Conservation (phyloP, 2,888 invertebrate species). For the Gerris lacustris region DNA sequence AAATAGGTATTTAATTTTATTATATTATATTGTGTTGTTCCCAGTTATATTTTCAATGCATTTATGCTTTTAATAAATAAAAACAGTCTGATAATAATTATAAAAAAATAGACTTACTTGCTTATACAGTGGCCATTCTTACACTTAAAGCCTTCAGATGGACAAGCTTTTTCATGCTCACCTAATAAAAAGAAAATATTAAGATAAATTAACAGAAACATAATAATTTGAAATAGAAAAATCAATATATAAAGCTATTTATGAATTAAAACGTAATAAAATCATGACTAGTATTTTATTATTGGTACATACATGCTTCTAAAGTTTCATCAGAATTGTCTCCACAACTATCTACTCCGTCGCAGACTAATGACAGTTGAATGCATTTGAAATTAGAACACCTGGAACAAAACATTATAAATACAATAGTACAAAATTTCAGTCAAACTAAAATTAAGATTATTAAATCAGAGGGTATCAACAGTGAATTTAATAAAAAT, state of each 20-base stretch:
- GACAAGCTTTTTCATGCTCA: slow-evolving; percentile 31
- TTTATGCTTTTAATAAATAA: too few species aligned
- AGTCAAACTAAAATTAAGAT: too few species aligned
- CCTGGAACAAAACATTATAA: slow-evolving; percentile 17
- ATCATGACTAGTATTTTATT: too few species aligned
- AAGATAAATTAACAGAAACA: too few species aligned
- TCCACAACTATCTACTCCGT: slow-evolving; percentile 60
- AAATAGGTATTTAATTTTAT: too few species aligned
- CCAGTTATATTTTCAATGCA: too few species aligned
- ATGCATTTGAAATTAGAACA: slow-evolving; percentile 62
- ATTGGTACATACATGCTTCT: slow-evolving; percentile 45
- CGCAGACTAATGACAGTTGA: slow-evolving; percentile 63
- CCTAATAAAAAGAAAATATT: not conserved
- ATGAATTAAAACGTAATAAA: too few species aligned
- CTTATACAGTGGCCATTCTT: slow-evolving; percentile 44
- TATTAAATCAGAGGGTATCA: not conserved
- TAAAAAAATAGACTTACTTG: slow-evolving; percentile 25
- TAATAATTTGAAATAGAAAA: too few species aligned
- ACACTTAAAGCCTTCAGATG: slow-evolving; percentile 39
- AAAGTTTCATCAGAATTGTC: slow-evolving; percentile 67
- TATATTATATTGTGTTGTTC: too few species aligned
- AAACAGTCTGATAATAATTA: not conserved
- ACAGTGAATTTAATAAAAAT: too few species aligned
- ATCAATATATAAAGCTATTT: too few species aligned
- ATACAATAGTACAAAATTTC: too few species aligned